Base-by-base conservation (phyloP, 35 echinoderm and acorn worm species). In the Acanthaster planci region DNA sequence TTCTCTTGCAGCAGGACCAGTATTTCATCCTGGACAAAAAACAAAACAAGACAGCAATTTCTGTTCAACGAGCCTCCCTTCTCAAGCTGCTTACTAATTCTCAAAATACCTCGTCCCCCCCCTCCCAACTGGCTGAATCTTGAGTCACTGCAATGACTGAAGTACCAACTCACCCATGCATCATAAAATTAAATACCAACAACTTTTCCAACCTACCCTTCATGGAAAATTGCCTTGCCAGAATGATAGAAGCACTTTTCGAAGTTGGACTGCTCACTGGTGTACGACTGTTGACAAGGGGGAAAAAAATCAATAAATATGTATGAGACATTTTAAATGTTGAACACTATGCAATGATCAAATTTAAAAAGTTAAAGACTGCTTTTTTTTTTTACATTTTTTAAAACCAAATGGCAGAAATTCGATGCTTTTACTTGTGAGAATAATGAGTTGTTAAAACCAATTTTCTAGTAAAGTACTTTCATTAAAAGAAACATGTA, bases 1-100 rank as follows among this genome's bases (percentile, higher is more conserved):
- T 91, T 40, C 89, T 88, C 30, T 89, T 18, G 50, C 96, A 99
- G 59, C 96, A 99, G 1, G 96, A 99, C 96, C 96, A 99, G 76
- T 72, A 99, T 55, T 99, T 99, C 92, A 99, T 94, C 60, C 96
- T 99, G 67, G 38, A 37, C 17, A 18, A 14, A 37, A 59, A 67
- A 85, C 29, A 85, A 55, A 86, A 26, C 55, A 29, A 58, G 6
- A 67, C 8, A 84, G 4, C 14, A 84, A 10, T 84, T 19, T 19
- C 10, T 50, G 42, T 81, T 18, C 7, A 3, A 47, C 15, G 9
- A 81, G 8, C 4, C 4, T 27, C 18, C 4, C n/a, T 6, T 68
- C n/a, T 27, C 32, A 68, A 27, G 4, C 18, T 68, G 32, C n/a
- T n/a, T n/a, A n/a, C n/a, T n/a, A n/a, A n/a, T n/a, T n/a, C n/a